Percentiles rank a stretch among this genome's conserved stretches.
Conservation (phyloP, 2,888 invertebrate genomes). For the Argyresthia goedartella region DNA sequence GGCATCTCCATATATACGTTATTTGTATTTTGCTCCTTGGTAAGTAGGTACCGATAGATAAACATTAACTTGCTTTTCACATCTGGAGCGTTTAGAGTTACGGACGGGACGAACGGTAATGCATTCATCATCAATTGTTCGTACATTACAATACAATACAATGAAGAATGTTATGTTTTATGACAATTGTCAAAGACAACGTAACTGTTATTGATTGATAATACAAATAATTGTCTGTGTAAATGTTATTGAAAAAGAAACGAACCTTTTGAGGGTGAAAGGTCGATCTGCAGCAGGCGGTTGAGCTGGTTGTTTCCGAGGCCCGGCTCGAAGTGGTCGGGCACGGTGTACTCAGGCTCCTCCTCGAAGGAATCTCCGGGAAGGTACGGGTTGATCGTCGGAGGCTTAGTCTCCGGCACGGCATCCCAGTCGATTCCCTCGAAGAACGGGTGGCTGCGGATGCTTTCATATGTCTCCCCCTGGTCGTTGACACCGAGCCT, state of each 20-base stretch:
- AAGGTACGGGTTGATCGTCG: conserved; percentile 84
- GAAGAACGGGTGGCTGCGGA: conserved; percentile 91
- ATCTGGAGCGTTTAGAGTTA: too few relatives aligned
- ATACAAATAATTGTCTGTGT: neutral
- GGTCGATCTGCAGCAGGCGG: conserved; percentile 79
- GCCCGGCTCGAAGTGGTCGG: conserved; percentile 88
- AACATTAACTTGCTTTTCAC: too few relatives aligned
- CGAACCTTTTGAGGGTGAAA: conserved; percentile 64
- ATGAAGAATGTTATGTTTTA: too few relatives aligned
- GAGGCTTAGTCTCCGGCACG: conserved; percentile 82
- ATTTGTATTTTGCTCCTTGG: too few relatives aligned
- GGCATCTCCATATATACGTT: conserved; percentile 9
- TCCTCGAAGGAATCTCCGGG: conserved; percentile 80
- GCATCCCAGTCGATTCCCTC: conserved; percentile 85
- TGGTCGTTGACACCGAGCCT: conserved; percentile 86
- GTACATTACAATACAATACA: too few relatives aligned
- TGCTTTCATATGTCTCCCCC: conserved; percentile 79
- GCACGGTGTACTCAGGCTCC: conserved; percentile 76
- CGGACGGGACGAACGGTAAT: too few relatives aligned
- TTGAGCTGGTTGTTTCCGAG: conserved; percentile 86
- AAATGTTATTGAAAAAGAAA: conserved; percentile 6
- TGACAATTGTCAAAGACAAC: too few relatives aligned
- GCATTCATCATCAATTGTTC: too few relatives aligned
- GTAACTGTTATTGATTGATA: neutral
- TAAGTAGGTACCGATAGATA: too few relatives aligned